Conservation (phyloP, 1,140 invertebrate genomes). For the Cephus cinctus region DNA sequence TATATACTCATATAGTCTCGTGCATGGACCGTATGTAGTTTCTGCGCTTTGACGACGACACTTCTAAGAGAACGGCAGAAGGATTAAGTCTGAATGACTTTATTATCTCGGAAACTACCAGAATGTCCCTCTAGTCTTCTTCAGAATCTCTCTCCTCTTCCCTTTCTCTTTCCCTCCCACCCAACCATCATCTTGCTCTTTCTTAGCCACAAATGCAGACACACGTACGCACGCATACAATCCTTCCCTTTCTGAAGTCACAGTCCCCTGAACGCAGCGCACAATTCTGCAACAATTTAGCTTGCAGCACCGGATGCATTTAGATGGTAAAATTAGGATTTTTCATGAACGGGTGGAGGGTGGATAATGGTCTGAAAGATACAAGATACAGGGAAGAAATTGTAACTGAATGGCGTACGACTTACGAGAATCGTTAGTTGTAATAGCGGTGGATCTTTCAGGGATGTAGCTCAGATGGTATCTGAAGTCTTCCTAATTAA, state of each 20-base stretch:
- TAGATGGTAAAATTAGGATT: slow-evolving; percentile 44
- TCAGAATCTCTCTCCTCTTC: too few species aligned
- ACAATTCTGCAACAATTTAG: slow-evolving; percentile 29
- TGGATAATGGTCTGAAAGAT: slow-evolving; percentile 14
- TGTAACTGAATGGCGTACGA: slow-evolving; percentile 13
- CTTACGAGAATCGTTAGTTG: slow-evolving; percentile 20
- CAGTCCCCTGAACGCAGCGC: too few species aligned
- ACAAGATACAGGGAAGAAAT: slow-evolving; percentile 9
- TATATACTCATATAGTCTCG: too few species aligned
- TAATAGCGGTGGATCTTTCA: slow-evolving; percentile 18
- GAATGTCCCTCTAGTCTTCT: too few species aligned
- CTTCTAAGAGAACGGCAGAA: slow-evolving; percentile 10
- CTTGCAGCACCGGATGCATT: slow-evolving; percentile 36
- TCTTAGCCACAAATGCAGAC: too few species aligned
- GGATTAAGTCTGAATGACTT: slow-evolving; percentile 41
- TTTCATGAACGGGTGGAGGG: slow-evolving; percentile 23
- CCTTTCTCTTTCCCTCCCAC: too few species aligned
- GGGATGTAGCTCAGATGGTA: too few species aligned
- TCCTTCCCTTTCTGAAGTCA: too few species aligned
- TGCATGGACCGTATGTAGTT: not conserved
- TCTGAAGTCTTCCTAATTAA: too few species aligned
- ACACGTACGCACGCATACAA: too few species aligned
- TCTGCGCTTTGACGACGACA: too few species aligned
- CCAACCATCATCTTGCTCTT: too few species aligned
- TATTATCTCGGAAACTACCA: slow-evolving; percentile 42